phyloP scores from a whole-genome alignment of 2,888 invertebrate species.

The Eupithecia centaureata region DNA sequence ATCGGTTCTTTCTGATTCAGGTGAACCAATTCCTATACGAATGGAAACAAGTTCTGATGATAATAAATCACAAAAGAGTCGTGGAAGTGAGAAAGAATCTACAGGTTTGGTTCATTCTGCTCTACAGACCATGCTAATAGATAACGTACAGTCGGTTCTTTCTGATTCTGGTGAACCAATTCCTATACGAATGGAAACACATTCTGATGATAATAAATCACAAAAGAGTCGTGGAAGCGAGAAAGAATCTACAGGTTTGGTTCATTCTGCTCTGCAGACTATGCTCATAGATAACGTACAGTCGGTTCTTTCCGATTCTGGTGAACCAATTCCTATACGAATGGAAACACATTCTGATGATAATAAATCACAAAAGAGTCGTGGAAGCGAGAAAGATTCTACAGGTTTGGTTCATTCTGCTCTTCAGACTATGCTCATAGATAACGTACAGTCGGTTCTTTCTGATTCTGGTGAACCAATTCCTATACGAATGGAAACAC shows the following conservation, averaged over 20 bases:
- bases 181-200: constrained; percentile 19
- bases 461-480: constrained; percentile 32
- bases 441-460: constrained; percentile 42
- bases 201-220: constrained; percentile 8
- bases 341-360: constrained; percentile 19
- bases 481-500: constrained; percentile 19
- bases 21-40: constrained; percentile 36
- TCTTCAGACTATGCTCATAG: constrained; percentile 38
- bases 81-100: constrained; percentile 40
- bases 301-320: constrained; percentile 37
- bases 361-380: constrained; percentile 13
- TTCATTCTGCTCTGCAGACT: constrained; percentile 39
- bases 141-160: constrained; percentile 44
- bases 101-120: constrained; percentile 42
- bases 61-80: constrained; percentile 12
- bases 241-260: constrained; percentile 36
- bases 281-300: constrained; percentile 45
- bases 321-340: constrained; percentile 35
- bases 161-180: constrained; percentile 33
- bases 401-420: constrained; percentile 42
- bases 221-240: constrained; percentile 5
- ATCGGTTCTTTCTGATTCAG: constrained; percentile 39
- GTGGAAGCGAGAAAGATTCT: constrained; percentile 40
- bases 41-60: constrained; percentile 21
- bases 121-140: constrained; percentile 38